These are phyloP conservation scores for Euphydryas editha DNA, from an alignment of 2,888 invertebrate genomes.

Conservation along the genomic window DNA sequence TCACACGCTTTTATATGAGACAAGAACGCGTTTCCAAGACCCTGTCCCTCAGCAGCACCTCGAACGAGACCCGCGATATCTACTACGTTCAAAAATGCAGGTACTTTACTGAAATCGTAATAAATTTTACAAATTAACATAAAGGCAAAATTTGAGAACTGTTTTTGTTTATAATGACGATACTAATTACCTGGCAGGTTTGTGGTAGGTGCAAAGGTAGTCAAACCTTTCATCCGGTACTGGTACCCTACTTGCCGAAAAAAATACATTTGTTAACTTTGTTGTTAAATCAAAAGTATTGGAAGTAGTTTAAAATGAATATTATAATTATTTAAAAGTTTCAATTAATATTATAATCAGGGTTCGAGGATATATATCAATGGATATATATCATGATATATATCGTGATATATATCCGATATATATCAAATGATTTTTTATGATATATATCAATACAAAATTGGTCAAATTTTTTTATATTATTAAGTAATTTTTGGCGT, in stretches of 20 bases:
- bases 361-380: too few species aligned
- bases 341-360: neutral
- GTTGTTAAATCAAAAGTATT: constrained; percentile 16
- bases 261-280: constrained; percentile 45
- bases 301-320: constrained; percentile 17
- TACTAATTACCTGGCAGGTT: constrained; percentile 91
- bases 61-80: constrained; percentile 99
- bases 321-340: neutral
- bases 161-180: constrained; percentile 3
- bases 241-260: constrained; percentile 94
- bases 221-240: constrained; percentile 98
- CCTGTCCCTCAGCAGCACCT: constrained; percentile 99
- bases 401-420: too few species aligned
- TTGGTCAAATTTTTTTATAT: too few species aligned
- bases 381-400: too few species aligned
- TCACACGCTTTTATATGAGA: constrained; percentile 99
- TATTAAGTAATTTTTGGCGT: too few species aligned
- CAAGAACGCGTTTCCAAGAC: constrained; percentile 98
- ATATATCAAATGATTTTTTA: too few species aligned
- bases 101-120: constrained; percentile 94
- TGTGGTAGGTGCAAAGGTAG: constrained; percentile 95
- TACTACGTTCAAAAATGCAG: constrained; percentile 98
- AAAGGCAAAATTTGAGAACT: neutral
- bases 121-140: neutral
- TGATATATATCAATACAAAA: too few species aligned